phyloP scores from a whole-genome alignment of 2,113 vertebrate species.

The Hippocampus comes region DNA sequence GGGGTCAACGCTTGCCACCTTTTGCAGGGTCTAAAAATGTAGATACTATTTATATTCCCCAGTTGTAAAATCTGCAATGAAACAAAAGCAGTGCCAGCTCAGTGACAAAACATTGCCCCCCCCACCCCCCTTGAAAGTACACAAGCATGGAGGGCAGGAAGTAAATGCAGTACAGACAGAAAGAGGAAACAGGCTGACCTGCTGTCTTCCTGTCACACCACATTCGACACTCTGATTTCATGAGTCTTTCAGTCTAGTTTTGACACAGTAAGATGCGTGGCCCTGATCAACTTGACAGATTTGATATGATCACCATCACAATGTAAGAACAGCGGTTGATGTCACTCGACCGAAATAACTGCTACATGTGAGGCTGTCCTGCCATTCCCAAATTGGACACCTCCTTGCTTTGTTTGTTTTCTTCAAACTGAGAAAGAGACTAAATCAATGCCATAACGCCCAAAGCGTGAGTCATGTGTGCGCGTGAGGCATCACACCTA shows the following conservation, averaged over 20 bases:
- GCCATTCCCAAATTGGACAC: background rate
- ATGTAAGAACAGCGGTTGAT: background rate
- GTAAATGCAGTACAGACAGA: constrained; percentile 10
- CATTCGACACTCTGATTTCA: background rate
- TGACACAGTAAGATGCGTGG: background rate
- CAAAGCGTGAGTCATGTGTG: constrained; percentile 19
- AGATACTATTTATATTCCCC: background rate
- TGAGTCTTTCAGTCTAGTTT: background rate
- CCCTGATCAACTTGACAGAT: background rate
- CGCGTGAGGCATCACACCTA: constrained; percentile 17
- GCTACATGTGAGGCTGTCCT: background rate
- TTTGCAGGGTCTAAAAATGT: background rate
- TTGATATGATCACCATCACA: constrained; percentile 12
- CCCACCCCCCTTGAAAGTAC: too few species aligned
- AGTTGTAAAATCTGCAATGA: background rate
- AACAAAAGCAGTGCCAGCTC: background rate
- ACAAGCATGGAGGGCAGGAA: background rate
- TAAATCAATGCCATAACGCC: background rate
- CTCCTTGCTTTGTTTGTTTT: too few species aligned
- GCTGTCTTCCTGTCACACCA: constrained; percentile 43
- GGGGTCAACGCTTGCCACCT: background rate
- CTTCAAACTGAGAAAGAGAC: background rate
- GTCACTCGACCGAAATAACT: constrained; percentile 6
- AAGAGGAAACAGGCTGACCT: constrained; percentile 41
- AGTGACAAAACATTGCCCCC: background rate